Evolutionary conservation across 2,113 vertebrate species (phyloP), one percentile per base, ranked within the genome.

Genomic region (Aramus guarauna): DNA sequence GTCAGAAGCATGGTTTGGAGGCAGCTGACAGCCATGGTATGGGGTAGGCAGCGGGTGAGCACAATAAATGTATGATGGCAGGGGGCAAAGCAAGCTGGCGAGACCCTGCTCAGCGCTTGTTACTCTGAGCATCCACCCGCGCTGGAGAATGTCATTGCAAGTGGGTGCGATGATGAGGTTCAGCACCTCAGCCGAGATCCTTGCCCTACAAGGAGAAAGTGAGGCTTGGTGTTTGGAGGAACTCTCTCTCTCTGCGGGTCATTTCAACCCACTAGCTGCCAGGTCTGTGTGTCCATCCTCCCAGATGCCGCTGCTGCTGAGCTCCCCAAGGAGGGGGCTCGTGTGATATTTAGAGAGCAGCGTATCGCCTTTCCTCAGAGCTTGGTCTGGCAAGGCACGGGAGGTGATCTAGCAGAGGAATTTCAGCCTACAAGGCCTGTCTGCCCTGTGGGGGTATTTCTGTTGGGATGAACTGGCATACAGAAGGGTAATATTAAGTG

Each of bases 71-170:
- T 19, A 22, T 2, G 5, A 68, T 32, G 19, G 34, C 53, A 76
- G 58, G 37, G 36, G 20, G 22, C 36, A 78, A 75, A 88, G 29
- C 41, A 88, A 62, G 37, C 23, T 85, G 83, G 23, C 0, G 2
- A 88, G 78, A 59, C 23, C 10, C 30, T 58, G 23, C 77, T 71
- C 2, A 3, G 9, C 0, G 0, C 29, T 59, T 1, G 0, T 53
- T 50, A 59, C 3, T 22, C n/a, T 1, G 3, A 68, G 47, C 32
- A 41, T 63, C 30, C 27, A 21, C n/a, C 22, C 29, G 2, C 2
- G 39, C 64, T 34, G 41, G 43, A 67, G 32, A 56, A 76, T 67
- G 63, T 24, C 9, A 7, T 64, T 2, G 1, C 0, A 0, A 22
- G 14, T 39, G 30, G 41, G 12, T 36, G 23, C 12, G 13, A 37